These are phyloP conservation scores for Sebastes steindachneri DNA, from an alignment of 2,797 vertebrate genomes.

Conservation along the genomic window DNA sequence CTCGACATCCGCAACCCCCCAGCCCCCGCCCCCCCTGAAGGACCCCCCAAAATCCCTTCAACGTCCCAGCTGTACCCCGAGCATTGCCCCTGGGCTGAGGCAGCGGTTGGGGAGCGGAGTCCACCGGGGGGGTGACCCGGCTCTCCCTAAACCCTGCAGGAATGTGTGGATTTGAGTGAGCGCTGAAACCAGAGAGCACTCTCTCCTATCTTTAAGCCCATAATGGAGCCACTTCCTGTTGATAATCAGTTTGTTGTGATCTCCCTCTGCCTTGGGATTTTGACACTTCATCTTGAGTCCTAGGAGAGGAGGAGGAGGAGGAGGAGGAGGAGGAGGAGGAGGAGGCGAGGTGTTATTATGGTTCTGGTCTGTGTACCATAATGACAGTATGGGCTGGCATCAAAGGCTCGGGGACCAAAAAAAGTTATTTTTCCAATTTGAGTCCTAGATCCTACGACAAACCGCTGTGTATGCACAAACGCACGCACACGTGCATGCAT, in stretches of 20 bases:
- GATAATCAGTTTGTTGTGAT: slow-evolving; percentile 82
- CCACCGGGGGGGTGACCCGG: slow-evolving; percentile 48
- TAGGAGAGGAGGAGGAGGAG: slow-evolving; percentile 9
- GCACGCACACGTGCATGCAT: background rate
- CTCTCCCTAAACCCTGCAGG: slow-evolving; percentile 76
- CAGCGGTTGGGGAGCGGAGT: slow-evolving; percentile 37
- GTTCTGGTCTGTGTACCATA: slow-evolving; percentile 53
- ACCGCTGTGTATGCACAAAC: background rate
- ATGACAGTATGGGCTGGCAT: slow-evolving; percentile 48
- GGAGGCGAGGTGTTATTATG: slow-evolving; percentile 44
- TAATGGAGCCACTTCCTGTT: slow-evolving; percentile 86
- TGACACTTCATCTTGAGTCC: slow-evolving; percentile 72
- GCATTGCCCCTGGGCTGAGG: slow-evolving; percentile 50
- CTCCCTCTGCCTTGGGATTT: slow-evolving; percentile 67
- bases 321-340: background rate
- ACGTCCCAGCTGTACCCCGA: slow-evolving; percentile 35
- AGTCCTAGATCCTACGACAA: slow-evolving; percentile 21
- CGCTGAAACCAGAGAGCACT: slow-evolving; percentile 80
- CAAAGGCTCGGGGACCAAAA: slow-evolving; percentile 29
- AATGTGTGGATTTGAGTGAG: slow-evolving; percentile 80
- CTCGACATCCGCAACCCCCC: slow-evolving; percentile 29
- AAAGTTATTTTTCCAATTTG: slow-evolving; percentile 29
- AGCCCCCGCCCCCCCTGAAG: slow-evolving; percentile 17
- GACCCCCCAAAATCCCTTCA: slow-evolving; percentile 37
- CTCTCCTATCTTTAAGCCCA: slow-evolving; percentile 79